Percentiles rank a stretch among this genome's conserved stretches.
Evolutionary conservation across 2,888 invertebrate genomes (phyloP).

Genomic region (Leptopilina syphax): DNA sequence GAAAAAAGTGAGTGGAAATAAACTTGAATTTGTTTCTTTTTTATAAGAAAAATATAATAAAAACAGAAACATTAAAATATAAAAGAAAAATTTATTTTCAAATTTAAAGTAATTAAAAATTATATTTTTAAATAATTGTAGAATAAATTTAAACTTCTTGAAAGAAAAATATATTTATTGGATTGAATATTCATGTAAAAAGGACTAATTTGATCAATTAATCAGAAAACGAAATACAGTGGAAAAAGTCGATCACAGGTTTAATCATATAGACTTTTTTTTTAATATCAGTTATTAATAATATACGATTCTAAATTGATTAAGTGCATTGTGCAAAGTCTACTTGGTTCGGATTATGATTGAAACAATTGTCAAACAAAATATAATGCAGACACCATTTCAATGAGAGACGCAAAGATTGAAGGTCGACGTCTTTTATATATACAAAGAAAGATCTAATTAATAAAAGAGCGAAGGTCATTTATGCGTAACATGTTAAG

Average conservation of each 20-base stretch:
- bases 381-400: not conserved
- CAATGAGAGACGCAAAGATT: not conserved
- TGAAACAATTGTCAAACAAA: not conserved
- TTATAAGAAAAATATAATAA: not conserved
- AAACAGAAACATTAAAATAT: no score
- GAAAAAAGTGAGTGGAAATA: no score
- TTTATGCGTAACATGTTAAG: not conserved
- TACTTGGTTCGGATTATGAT: not conserved
- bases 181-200: no score
- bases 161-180: not conserved
- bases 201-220: no score
- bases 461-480: conserved; percentile 21
- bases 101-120: no score
- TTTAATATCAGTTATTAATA: not conserved
- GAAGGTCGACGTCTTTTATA: conserved; percentile 14
- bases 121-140: no score
- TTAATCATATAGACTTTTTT: conserved; percentile 73
- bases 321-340: not conserved
- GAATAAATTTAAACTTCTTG: no score
- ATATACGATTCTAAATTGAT: not conserved
- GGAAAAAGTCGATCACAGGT: conserved; percentile 68
- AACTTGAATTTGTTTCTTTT: not conserved
- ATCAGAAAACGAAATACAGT: conserved; percentile 57
- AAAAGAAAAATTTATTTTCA: no score
- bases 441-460: conserved; percentile 12